Conservation (phyloP, 2,888 invertebrate genomes). For the Tenthredo amoena region DNA sequence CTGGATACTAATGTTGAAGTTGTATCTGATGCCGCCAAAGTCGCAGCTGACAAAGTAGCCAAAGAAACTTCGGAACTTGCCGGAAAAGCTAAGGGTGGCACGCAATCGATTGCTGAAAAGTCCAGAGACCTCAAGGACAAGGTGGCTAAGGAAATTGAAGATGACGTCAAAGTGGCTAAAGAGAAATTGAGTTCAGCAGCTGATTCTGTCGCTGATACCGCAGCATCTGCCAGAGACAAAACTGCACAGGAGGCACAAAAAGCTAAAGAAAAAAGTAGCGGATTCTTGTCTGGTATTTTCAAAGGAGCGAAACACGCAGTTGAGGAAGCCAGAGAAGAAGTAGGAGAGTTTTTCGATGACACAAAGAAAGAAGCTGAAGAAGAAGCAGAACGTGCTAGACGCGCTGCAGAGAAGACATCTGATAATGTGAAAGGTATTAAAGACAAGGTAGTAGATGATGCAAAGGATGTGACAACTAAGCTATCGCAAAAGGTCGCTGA, state of each 20-base stretch:
- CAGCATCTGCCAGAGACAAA: conserved; percentile 54
- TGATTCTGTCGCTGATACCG: conserved; percentile 53
- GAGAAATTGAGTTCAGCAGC: conserved; percentile 59
- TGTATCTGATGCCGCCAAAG: conserved; percentile 33
- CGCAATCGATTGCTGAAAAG: conserved; percentile 42
- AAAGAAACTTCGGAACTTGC: conserved; percentile 45
- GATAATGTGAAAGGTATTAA: conserved; percentile 53
- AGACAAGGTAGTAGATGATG: conserved; percentile 52
- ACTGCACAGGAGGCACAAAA: conserved; percentile 60
- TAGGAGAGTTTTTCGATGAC: conserved; percentile 62
- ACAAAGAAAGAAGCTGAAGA: conserved; percentile 59
- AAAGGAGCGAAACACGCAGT: conserved; percentile 61
- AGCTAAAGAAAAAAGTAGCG: conserved; percentile 62
- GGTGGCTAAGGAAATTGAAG: conserved; percentile 59
- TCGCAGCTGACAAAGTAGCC: conserved; percentile 29
- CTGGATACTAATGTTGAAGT: conserved; percentile 24
- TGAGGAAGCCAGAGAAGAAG: conserved; percentile 61
- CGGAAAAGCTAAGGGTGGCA: conserved; percentile 28
- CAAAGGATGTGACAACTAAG: conserved; percentile 53
- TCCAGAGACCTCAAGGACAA: conserved; percentile 55
- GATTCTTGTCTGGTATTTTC: conserved; percentile 64
- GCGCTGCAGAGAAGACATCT: conserved; percentile 49
- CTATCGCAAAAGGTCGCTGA: conserved; percentile 54
- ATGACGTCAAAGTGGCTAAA: conserved; percentile 55
- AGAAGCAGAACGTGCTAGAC: conserved; percentile 57